Evolutionary conservation across 2,888 invertebrate species (phyloP).

Genomic region (Callimorpha dominula): DNA sequence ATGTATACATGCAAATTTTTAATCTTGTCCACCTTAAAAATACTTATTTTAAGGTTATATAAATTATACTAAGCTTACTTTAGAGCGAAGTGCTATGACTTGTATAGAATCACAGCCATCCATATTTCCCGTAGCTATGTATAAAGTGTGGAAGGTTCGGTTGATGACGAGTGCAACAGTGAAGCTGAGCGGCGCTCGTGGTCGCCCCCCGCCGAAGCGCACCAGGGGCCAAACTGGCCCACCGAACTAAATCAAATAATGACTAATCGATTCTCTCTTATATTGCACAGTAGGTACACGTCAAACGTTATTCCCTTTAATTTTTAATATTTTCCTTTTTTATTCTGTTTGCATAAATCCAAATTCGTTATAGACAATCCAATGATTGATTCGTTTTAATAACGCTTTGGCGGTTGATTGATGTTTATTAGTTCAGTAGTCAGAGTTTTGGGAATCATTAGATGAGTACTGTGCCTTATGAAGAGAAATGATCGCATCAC

Average conservation of each 20-base stretch:
- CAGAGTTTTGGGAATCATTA: constrained; percentile 84
- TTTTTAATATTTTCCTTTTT: constrained; percentile 76
- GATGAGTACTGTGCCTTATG: constrained; percentile 80
- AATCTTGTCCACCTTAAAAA: not conserved
- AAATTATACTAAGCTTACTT: constrained; percentile 14
- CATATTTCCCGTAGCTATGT: constrained; percentile 71
- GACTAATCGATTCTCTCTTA: constrained; percentile 86
- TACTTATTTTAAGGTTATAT: constrained; percentile 6
- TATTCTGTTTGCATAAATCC: constrained; percentile 83
- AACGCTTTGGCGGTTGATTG: constrained; percentile 81
- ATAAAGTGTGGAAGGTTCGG: constrained; percentile 82
- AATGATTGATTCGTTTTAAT: constrained; percentile 85
- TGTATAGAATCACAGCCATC: constrained; percentile 52
- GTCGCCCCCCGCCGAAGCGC: constrained; percentile 80
- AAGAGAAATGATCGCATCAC: constrained; percentile 81
- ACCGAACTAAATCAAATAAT: constrained; percentile 87
- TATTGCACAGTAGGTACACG: constrained; percentile 87
- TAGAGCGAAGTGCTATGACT: constrained; percentile 41
- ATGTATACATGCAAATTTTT: constrained; percentile 24
- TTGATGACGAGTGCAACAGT: constrained; percentile 79
- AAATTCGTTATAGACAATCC: constrained; percentile 83
- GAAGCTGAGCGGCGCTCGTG: constrained; percentile 74
- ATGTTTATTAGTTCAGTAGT: constrained; percentile 87
- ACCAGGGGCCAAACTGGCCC: constrained; percentile 76
- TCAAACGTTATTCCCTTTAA: constrained; percentile 85